Evolutionary conservation across 2,797 vertebrate genomes (phyloP).

Genomic region (Thripadectes ignobilis): DNA sequence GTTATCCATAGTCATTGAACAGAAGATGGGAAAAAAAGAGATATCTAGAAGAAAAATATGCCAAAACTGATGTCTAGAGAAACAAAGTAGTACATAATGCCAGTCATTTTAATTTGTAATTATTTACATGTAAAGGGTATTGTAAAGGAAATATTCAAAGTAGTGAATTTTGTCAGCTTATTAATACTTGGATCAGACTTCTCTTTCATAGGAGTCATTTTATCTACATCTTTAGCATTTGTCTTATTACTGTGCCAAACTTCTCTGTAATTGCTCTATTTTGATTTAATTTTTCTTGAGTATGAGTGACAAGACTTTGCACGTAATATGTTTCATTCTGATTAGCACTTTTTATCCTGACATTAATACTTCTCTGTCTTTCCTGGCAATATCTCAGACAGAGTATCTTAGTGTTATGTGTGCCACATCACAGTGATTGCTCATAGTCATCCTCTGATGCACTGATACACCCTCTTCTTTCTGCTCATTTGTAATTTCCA

Average conservation of each 20-base stretch:
- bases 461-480: neutral
- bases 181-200: neutral
- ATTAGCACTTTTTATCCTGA: neutral
- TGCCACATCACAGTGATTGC: neutral
- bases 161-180: neutral
- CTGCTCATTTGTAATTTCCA: slow-evolving; percentile 11
- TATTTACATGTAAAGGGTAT: neutral
- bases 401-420: neutral
- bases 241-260: neutral
- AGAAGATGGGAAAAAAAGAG: neutral
- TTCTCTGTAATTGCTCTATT: neutral
- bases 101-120: neutral
- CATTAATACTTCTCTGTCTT: neutral
- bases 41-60: neutral
- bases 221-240: neutral
- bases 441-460: slow-evolving; percentile 23
- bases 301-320: neutral
- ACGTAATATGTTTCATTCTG: neutral
- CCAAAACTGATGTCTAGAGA: neutral
- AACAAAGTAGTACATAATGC: neutral
- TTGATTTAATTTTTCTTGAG: neutral
- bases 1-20: neutral
- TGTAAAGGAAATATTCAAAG: neutral
- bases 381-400: neutral
- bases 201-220: neutral